A percentile compares a stretch with the other conserved stretches of the same genome.
Evolutionary conservation across 1,140 invertebrate species (phyloP).

Genomic region (Rhynchophorus ferrugineus): DNA sequence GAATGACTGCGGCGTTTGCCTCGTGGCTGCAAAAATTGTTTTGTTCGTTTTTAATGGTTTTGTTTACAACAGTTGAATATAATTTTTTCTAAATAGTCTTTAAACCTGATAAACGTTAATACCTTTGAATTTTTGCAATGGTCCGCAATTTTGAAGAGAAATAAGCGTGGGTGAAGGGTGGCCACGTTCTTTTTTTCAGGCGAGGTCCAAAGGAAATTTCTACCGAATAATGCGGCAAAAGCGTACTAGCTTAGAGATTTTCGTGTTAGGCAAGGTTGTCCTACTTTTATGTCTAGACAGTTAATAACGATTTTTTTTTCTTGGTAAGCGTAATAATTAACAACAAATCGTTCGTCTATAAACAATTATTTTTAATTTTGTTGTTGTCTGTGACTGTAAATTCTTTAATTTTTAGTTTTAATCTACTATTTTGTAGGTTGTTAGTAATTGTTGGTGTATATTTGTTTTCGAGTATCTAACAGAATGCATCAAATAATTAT

Average conservation of each 20-base stretch:
- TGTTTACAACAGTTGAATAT: neutral
- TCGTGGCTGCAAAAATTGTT: conserved; percentile 16
- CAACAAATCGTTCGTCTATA: neutral
- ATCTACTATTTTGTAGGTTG: no score
- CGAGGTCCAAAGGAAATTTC: neutral
- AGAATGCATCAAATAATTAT: no score
- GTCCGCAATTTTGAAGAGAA: no score
- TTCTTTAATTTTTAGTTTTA: no score
- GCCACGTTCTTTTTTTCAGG: neutral
- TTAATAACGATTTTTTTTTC: neutral
- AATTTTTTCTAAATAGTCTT: neutral
- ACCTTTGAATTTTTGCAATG: no score
- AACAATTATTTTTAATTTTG: no score
- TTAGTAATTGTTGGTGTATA: no score
- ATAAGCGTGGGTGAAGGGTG: neutral
- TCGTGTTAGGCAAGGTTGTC: conserved; percentile 14
- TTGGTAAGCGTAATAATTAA: neutral
- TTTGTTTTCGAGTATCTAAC: no score
- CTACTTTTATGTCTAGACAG: conserved; percentile 15
- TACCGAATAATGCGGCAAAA: conserved; percentile 11
- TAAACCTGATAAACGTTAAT: neutral
- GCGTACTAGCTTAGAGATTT: conserved; percentile 6
- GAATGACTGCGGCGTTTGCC: conserved; percentile 31
- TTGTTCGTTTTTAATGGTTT: neutral
- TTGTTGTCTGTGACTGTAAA: no score